Conservation (phyloP, 2,797 vertebrate species). For the Merluccius polli region DNA sequence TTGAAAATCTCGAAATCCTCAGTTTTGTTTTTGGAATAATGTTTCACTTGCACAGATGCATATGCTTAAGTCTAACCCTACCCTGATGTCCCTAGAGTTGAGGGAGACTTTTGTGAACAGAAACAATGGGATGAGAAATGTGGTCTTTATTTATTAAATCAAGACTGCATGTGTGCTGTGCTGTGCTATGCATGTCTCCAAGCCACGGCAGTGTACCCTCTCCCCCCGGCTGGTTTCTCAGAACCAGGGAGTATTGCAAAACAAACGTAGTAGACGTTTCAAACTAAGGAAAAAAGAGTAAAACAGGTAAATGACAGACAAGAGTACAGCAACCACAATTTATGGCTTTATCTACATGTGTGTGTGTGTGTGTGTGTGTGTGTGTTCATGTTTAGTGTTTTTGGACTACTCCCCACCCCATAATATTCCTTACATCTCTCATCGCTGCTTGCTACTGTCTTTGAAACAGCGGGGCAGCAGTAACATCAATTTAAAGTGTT, state of each 20-base stretch:
- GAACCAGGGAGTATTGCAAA: background rate
- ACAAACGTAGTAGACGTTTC: background rate
- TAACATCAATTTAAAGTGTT: background rate
- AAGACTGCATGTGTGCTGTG: background rate
- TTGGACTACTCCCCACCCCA: background rate
- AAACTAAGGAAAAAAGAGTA: background rate
- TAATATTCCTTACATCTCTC: background rate
- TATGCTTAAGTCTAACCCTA: background rate
- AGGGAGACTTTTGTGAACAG: background rate
- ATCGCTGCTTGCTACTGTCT: background rate
- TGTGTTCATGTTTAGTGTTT: too few relatives aligned
- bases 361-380: background rate
- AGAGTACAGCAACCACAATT: too few relatives aligned
- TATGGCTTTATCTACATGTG: too few relatives aligned
- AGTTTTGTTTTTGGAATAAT: background rate
- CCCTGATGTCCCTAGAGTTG: background rate
- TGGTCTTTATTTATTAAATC: background rate
- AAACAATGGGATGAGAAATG: background rate
- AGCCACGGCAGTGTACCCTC: background rate
- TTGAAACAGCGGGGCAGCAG: background rate
- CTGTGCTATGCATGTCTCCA: background rate
- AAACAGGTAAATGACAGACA: too few relatives aligned
- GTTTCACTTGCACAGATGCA: background rate
- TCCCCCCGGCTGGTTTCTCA: background rate
- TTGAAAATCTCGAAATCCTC: background rate